Evolutionary conservation across 2,113 vertebrate genomes (phyloP).

Genomic region (Bufo bufo): DNA sequence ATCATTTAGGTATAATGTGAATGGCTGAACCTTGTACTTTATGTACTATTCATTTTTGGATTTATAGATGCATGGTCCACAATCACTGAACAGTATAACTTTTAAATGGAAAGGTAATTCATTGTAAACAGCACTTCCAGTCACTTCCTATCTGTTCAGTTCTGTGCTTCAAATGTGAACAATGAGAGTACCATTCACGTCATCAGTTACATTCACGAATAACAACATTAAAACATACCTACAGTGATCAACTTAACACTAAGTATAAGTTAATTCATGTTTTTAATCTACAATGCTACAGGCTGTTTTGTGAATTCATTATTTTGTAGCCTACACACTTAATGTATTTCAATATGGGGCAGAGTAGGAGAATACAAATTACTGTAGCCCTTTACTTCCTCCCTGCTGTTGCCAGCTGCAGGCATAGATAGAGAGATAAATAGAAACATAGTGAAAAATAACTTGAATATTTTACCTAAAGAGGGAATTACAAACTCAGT

Average conservation of each 20-base stretch:
- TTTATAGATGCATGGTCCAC: neutral
- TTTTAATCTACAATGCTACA: neutral
- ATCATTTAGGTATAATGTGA: neutral
- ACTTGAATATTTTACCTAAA: too few relatives aligned
- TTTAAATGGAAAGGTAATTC: neutral
- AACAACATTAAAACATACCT: neutral
- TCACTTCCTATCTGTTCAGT: neutral
- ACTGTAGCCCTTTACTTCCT: neutral
- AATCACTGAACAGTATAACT: neutral
- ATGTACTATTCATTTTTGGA: neutral
- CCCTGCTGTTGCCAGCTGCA: neutral
- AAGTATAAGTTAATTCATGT: neutral
- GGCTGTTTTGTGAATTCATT: neutral
- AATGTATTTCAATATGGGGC: neutral
- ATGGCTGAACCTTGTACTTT: slow-evolving; percentile 16
- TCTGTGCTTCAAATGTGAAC: neutral
- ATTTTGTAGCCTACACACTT: neutral
- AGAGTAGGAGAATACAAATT: neutral
- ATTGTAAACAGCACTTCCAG: neutral
- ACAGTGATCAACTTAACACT: neutral
- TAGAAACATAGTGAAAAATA: too few relatives aligned
- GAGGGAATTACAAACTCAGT: too few relatives aligned
- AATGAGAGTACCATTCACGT: neutral
- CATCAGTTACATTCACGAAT: neutral
- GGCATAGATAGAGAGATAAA: too few relatives aligned